Evolutionary conservation across 1,140 invertebrate species (phyloP), one percentile per base, ranked within the genome.

Genomic region (Cyrtorhinus lividipennis): DNA sequence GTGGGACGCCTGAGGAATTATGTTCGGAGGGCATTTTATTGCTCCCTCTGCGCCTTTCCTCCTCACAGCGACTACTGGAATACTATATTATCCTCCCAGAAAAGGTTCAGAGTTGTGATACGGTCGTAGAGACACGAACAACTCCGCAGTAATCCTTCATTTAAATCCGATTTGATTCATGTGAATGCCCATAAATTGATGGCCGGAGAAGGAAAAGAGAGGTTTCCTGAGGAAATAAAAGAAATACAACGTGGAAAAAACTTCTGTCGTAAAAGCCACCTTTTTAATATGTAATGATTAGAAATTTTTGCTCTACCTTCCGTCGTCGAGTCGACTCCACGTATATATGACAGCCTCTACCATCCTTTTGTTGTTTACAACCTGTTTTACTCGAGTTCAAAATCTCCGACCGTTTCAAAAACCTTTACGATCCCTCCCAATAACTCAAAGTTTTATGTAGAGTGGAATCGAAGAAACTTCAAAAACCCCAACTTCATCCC

Each of bases 101-200:
- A 44, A 44, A 10, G 38, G 8, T 44, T n/a, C n/a, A n/a, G n/a
- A n/a, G 8, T 44, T n/a, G 38, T 44, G 38, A 44, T 44, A 44
- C 38, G 38, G n/a, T n/a, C 38, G n/a, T 8, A 44, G n/a, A 8
- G n/a, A 44, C 38, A 10, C 38, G 38, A 44, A 8, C 8, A 44
- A n/a, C n/a, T n/a, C 38, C 38, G 8, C 8, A 44, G 48, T 53
- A 53, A 53, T 53, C 48, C 48, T 53, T 53, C 48, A 53, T 53
- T 53, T 53, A 53, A 53, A 53, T 53, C 48, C 48, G 12, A 53
- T 53, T 53, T 53, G 48, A 53, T 53, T 53, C 48, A 53, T 53
- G 48, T 53, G 48, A 53, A 13, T 20, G 48, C 48, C 48, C 48
- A 53, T 53, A 53, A 53, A 53, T 53, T 20, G 48, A 5, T 8